A percentile compares a stretch with the other conserved stretches of the same genome.
phyloP scores from a whole-genome alignment of 2,797 vertebrate species.

The Halcyon leucocephala region DNA sequence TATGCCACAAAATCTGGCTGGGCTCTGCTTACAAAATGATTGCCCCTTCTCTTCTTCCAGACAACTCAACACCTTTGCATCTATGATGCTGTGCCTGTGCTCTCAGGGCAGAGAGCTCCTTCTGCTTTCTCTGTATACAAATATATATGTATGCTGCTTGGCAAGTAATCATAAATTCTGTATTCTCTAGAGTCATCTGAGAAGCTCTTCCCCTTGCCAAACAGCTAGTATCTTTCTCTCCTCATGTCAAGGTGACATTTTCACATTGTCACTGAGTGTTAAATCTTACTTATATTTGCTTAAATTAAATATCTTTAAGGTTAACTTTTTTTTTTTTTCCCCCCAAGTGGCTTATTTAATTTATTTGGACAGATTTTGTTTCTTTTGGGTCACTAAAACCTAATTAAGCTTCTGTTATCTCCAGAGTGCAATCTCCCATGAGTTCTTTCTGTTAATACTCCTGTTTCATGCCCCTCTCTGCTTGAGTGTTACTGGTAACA shows the following conservation, averaged over 20 bases:
- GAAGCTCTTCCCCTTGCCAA: background rate
- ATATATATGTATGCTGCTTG: background rate
- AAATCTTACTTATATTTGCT: slow-evolving; percentile 39
- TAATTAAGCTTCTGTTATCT: slow-evolving; percentile 52
- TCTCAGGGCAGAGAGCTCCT: background rate
- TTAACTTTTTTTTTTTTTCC: slow-evolving; percentile 16
- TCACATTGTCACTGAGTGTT: slow-evolving; percentile 33
- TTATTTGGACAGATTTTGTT: slow-evolving; percentile 27
- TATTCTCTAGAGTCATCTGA: background rate
- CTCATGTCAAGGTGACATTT: background rate
- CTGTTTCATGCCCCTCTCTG: background rate
- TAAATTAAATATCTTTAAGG: slow-evolving; percentile 41
- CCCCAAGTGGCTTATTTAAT: background rate
- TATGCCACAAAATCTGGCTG: background rate
- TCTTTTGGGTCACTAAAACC: slow-evolving; percentile 46
- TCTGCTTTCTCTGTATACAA: background rate
- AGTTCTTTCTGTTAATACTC: slow-evolving; percentile 18
- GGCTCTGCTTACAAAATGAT: background rate
- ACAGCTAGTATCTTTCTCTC: slow-evolving; percentile 9
- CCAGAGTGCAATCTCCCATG: slow-evolving; percentile 16
- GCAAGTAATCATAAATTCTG: slow-evolving; percentile 3
- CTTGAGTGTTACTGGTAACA: background rate
- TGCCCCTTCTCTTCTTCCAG: background rate
- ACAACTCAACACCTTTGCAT: background rate
- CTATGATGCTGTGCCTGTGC: background rate